A percentile compares a stretch with the other conserved stretches of the same genome.
These are phyloP conservation scores for Neomicropteryx cornuta DNA, from an alignment of 1,140 invertebrate genomes.

Conservation along the genomic window DNA sequence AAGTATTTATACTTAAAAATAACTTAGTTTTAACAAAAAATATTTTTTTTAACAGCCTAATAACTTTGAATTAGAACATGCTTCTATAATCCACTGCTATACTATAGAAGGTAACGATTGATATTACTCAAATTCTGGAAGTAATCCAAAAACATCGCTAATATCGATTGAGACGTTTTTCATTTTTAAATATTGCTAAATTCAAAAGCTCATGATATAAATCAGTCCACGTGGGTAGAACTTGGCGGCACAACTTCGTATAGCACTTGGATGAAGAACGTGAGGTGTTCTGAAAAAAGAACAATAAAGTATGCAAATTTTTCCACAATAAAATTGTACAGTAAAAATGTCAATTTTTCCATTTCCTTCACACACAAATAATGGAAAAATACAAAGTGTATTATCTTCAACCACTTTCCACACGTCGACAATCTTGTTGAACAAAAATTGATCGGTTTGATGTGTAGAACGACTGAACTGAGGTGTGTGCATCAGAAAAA, in stretches of 20 bases:
- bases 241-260: conserved; percentile 61
- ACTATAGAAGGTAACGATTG: too few relatives aligned
- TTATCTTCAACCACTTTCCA: background rate
- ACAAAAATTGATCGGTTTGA: background rate
- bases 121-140: too few relatives aligned
- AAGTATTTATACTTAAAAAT: too few relatives aligned
- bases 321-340: conserved; percentile 4
- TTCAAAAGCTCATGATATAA: too few relatives aligned
- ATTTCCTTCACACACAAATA: background rate
- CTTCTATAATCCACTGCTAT: too few relatives aligned
- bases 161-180: too few relatives aligned
- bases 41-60: too few relatives aligned
- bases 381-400: background rate
- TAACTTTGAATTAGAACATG: too few relatives aligned
- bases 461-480: background rate
- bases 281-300: conserved; percentile 55
- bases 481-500: too few relatives aligned
- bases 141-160: too few relatives aligned
- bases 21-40: too few relatives aligned
- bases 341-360: conserved; percentile 1
- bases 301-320: conserved; percentile 9
- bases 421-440: background rate
- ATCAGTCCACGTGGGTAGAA: conserved; percentile 16
- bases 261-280: conserved; percentile 54
- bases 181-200: too few relatives aligned